Evolutionary conservation across 2,113 vertebrate genomes (phyloP).

Genomic region (Cyprinodon tularosa): DNA sequence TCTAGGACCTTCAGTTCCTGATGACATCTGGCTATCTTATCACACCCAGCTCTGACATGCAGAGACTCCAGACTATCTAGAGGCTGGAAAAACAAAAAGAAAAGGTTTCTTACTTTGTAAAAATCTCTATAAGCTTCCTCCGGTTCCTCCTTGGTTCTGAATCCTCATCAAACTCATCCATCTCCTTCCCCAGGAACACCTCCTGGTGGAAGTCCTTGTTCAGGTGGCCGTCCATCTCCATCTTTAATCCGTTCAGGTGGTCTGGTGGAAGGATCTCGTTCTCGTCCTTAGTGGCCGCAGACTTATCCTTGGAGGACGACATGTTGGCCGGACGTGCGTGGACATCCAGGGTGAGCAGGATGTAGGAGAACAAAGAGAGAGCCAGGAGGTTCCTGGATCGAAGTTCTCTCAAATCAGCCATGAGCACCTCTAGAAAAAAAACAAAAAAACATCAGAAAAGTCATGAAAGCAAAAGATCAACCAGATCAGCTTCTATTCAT

Average conservation of each 20-base stretch:
- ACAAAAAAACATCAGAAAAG: not conserved
- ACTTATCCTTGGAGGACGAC: conserved; percentile 83
- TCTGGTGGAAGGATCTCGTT: conserved; percentile 92
- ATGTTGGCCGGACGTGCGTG: conserved; percentile 89
- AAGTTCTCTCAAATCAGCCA: conserved; percentile 72
- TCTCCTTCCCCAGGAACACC: conserved; percentile 92
- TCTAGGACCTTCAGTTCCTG: not conserved
- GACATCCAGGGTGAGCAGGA: conserved; percentile 74
- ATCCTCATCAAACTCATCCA: conserved; percentile 92
- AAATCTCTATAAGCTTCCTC: conserved; percentile 91
- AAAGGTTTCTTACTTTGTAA: conserved; percentile 85
- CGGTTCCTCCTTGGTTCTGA: conserved; percentile 88
- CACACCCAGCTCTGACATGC: not conserved
- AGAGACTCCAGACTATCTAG: not conserved
- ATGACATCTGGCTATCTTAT: not conserved
- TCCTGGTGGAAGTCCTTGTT: conserved; percentile 97
- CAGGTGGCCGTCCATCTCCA: conserved; percentile 94
- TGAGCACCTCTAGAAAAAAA: conserved; percentile 44
- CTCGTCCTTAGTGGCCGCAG: conserved; percentile 78
- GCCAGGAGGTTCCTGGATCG: conserved; percentile 71
- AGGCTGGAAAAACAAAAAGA: not conserved
- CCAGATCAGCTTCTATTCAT: not conserved
- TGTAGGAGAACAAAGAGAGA: conserved; percentile 73
- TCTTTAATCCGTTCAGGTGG: conserved; percentile 91
- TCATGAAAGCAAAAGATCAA: not conserved